Evolutionary conservation across 2,113 vertebrate genomes (phyloP), one percentile per base, ranked within the genome.

Genomic region (Pseudopipra pipra): DNA sequence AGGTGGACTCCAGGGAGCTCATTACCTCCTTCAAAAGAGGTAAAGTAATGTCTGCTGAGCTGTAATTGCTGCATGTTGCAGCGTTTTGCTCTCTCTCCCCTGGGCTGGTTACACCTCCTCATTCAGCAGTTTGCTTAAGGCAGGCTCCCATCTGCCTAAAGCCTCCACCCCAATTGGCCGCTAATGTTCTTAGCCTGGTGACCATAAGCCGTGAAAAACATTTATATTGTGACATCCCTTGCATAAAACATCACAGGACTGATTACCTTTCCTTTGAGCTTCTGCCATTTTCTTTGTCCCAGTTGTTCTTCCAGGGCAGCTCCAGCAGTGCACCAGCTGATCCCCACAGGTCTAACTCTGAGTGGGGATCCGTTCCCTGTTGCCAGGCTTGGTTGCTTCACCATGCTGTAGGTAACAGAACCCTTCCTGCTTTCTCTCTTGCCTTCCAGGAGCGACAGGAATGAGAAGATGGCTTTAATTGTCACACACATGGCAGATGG

Each of bases 151-250:
- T 6, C 54, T 13, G 24, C 46, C 15, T 43, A 46, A 19, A 84
- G 77, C 46, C 70, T 76, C 65, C 56, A 4, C 77, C 37, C 35
- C 5, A 19, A 30, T 0, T 0, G 7, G 12, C 55, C 6, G 2
- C 65, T 49, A 15, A 24, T 0, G 2, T 47, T 79, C 68, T 12
- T 67, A 52, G 35, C 0, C 0, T 4, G 31, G 41, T 61, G 62
- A 41, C 9, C 46, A 3, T 51, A 33, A 12, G 10, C 59, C 2
- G 2, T 2, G 7, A 55, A 6, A 63, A 71, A 8, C 8, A 0
- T 7, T 8, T 4, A 7, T 8, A 23, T 5, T 5, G 33, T 14
- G 52, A 61, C 56, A 59, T 6, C 27, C 51, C 47, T 21, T 11
- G 39, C 49, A n/a, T 33, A 12, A 41, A 30, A 8, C 8, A 3